Conservation (phyloP, 2,113 vertebrate genomes). For the Nymphicus hollandicus region DNA sequence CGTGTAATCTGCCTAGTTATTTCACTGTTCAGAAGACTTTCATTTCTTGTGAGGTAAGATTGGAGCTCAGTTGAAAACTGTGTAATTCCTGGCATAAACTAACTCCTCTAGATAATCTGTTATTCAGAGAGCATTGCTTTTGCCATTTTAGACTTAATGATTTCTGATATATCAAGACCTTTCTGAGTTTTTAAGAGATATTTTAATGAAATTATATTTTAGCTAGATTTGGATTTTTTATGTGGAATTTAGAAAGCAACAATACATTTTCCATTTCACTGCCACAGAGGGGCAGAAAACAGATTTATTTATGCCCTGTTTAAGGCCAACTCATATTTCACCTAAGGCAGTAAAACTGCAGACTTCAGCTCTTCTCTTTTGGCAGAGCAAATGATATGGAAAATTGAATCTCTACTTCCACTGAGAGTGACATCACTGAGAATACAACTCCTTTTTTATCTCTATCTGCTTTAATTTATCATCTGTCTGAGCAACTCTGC, state of each 20-base stretch:
- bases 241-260: slow-evolving; percentile 4
- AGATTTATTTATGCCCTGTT: slow-evolving; percentile 27
- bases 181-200: not conserved
- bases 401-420: slow-evolving; percentile 15
- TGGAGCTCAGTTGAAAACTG: not conserved
- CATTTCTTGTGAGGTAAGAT: not conserved
- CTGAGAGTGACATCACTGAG: not conserved
- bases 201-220: slow-evolving; percentile 20
- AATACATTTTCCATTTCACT: slow-evolving; percentile 11
- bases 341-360: not conserved
- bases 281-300: not conserved
- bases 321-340: slow-evolving; percentile 36
- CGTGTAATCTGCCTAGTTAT: not conserved
- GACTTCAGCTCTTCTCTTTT: slow-evolving; percentile 16
- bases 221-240: slow-evolving; percentile 5
- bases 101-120: not conserved
- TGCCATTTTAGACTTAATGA: not conserved
- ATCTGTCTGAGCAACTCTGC: not conserved
- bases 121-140: not conserved
- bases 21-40: not conserved
- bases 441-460: not conserved
- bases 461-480: not conserved
- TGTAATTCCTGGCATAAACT: not conserved
- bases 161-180: not conserved
- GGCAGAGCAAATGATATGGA: not conserved